Evolutionary conservation across 1,140 invertebrate genomes (phyloP).

Genomic region (Temnothorax curvispinosus): DNA sequence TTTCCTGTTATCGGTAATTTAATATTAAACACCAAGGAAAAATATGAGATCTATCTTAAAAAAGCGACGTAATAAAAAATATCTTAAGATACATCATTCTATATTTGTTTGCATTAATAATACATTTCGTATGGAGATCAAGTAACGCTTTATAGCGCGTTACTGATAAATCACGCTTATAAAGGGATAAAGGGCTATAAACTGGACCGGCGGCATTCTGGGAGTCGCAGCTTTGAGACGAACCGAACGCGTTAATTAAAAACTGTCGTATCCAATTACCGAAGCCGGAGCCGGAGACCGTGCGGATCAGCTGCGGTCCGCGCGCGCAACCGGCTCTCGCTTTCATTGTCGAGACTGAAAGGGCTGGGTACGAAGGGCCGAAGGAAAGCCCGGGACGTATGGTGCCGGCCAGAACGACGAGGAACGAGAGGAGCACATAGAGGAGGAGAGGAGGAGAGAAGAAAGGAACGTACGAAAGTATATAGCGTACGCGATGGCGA

Average conservation of each 20-base stretch:
- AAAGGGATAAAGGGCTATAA: conserved; percentile 9
- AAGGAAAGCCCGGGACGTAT: conserved; percentile 32
- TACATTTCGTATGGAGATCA: background rate
- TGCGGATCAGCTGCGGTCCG: conserved; percentile 50
- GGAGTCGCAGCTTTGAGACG: conserved; percentile 8
- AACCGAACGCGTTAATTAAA: conserved; percentile 56
- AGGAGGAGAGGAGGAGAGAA: background rate
- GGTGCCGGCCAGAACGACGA: background rate
- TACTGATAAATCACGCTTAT: conserved; percentile 24
- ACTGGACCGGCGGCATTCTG: conserved; percentile 1
- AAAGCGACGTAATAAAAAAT: background rate
- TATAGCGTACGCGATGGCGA: conserved; percentile 19
- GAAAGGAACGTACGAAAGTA: conserved; percentile 12
- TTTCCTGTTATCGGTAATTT: too few species aligned
- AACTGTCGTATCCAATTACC: conserved; percentile 61
- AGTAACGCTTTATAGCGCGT: background rate
- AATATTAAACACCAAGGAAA: background rate
- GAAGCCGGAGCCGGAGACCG: conserved; percentile 19
- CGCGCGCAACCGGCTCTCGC: conserved; percentile 56
- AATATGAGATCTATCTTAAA: background rate
- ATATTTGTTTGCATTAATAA: conserved; percentile 9
- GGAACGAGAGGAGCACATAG: background rate
- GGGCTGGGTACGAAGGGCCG: conserved; percentile 44
- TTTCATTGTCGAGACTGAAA: conserved; percentile 60
- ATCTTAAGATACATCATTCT: background rate